These are phyloP conservation scores for Prunella strophiata DNA, from an alignment of 2,797 vertebrate species.

Conservation along the genomic window DNA sequence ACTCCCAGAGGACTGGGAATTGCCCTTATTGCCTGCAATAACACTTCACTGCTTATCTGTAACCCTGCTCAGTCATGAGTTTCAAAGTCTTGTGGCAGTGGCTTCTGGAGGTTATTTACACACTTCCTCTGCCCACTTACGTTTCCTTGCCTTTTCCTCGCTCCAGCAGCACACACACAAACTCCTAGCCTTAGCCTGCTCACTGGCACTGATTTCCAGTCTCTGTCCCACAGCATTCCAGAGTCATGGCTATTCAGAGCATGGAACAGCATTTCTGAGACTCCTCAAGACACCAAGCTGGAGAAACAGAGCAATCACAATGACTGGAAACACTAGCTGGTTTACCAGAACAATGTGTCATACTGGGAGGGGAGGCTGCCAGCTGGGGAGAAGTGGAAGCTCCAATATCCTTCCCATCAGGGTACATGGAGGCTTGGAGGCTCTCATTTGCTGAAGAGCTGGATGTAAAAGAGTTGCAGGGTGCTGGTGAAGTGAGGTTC, in stretches of 20 bases:
- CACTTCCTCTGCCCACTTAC: background rate
- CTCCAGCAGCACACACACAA: background rate
- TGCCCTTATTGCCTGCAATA: conserved; percentile 19
- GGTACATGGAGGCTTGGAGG: background rate
- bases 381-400: background rate
- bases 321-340: background rate
- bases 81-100: background rate
- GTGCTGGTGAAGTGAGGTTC: background rate
- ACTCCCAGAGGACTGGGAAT: background rate
- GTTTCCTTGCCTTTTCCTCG: background rate
- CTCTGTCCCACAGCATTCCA: background rate
- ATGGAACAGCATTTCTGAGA: background rate
- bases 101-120: background rate
- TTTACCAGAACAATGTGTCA: background rate
- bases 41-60: background rate
- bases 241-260: background rate
- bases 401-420: background rate
- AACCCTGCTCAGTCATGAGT: background rate
- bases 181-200: background rate
- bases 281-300: background rate
- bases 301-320: background rate
- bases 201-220: background rate
- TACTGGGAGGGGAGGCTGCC: background rate
- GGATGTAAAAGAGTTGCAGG: background rate
- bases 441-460: background rate